Base-by-base conservation (phyloP, 2,888 invertebrate species). In the Steinernema carpocapsae region DNA sequence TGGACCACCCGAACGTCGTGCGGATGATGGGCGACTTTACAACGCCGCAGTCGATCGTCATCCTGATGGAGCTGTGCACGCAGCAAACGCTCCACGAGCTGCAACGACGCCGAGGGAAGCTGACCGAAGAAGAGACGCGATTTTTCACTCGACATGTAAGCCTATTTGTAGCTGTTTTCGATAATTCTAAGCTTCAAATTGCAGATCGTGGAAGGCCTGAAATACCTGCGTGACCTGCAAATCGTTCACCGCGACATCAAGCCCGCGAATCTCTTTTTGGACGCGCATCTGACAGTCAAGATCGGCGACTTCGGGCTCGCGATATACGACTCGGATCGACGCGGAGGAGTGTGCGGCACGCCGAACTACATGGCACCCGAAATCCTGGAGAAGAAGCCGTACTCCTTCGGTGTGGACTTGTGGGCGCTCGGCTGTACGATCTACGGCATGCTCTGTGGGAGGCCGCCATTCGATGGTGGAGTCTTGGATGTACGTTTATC, bases 301-400 rank as follows among this genome's bases (percentile, higher is more conserved):
- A 90, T 91, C 64, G 91, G 91, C 6, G 91, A 91, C 87, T 91
- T 91, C 80, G 91, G 91, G 1, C 88, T 91, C 51, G 91, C 91
- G 80, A 87, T 90, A 71, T 82, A 87, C 88, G 90, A 45, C 56
- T 32, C 22, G 48, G 48, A 48, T 48, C 22, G 29, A 14, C 19
- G 48, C 17, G 64, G 64, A 22, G 64, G 64, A 64, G 7, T 32
- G 45, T 91, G 91, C 87, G 91, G 91, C 17, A 91, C 91, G 3
- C 91, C 91, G 24, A 91, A 91, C 84, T 91, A 91, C 87, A 91
- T 91, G 64, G 91, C 91, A 4, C 91, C 91, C 45, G 91, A 91
- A 87, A 91, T 91, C 26, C 87, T 91, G 72, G 42, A 24, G n/a
- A 74, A 74, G 42, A 29, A 52, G 81, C 91, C 91, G 14, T 91